phyloP scores from a whole-genome alignment of 2,797 vertebrate genomes.

The Morus bassanus region DNA sequence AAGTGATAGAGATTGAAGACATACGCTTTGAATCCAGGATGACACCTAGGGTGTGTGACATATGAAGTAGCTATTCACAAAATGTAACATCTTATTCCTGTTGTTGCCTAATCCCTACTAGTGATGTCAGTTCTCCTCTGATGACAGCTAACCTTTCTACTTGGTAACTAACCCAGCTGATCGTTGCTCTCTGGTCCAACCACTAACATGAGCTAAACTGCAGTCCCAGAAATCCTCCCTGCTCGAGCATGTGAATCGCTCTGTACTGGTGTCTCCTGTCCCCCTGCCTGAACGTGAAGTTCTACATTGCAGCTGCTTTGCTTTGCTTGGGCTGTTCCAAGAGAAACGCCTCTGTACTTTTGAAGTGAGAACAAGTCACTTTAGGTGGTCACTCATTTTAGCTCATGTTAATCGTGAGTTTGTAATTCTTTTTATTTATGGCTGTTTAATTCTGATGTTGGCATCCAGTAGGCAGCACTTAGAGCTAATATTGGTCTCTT shows the following conservation, averaged over 20 bases:
- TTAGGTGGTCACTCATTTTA: not conserved
- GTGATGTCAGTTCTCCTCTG: not conserved
- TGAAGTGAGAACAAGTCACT: not conserved
- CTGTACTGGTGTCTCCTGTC: not conserved
- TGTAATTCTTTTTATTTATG: not conserved
- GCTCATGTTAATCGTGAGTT: not conserved
- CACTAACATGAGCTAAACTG: not conserved
- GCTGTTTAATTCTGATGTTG: not conserved
- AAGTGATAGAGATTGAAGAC: not conserved
- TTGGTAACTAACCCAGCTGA: not conserved
- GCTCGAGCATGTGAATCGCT: not conserved
- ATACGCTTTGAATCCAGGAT: not conserved
- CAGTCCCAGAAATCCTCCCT: not conserved
- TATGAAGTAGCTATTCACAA: not conserved
- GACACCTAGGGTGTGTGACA: not conserved
- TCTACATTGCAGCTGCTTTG: not conserved
- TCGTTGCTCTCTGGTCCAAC: not conserved
- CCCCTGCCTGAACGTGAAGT: not conserved
- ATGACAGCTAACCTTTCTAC: not conserved
- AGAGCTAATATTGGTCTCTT: not conserved
- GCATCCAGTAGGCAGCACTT: not conserved
- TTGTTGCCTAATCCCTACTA: not conserved
- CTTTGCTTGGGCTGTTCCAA: not conserved
- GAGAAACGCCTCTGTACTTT: not conserved
- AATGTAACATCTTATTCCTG: not conserved